A percentile compares a stretch with the other conserved stretches of the same genome.
phyloP scores from a whole-genome alignment of 2,797 vertebrate species.

The Pseudochaenichthys georgianus region DNA sequence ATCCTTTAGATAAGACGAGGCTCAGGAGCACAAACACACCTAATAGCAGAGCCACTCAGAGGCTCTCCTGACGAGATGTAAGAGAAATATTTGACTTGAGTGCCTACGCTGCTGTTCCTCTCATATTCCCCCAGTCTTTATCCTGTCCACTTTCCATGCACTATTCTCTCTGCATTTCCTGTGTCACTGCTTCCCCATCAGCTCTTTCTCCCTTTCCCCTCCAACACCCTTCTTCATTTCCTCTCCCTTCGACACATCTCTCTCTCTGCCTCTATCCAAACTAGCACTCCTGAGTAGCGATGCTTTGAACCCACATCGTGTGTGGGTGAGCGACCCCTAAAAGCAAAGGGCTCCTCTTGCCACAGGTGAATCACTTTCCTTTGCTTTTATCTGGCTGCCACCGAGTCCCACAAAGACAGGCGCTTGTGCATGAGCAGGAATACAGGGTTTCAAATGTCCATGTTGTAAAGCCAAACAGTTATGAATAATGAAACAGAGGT shows the following conservation, averaged over 20 bases:
- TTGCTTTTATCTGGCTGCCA: slow-evolving; percentile 69
- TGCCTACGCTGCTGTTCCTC: slow-evolving; percentile 57
- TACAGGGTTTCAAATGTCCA: slow-evolving; percentile 60
- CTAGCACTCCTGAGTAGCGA: slow-evolving; percentile 37
- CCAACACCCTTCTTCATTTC: slow-evolving; percentile 46
- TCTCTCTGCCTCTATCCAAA: slow-evolving; percentile 18
- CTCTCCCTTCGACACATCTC: neutral
- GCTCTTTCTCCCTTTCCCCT: slow-evolving; percentile 25
- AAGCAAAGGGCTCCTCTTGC: slow-evolving; percentile 68
- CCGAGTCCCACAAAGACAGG: slow-evolving; percentile 50
- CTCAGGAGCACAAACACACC: slow-evolving; percentile 54
- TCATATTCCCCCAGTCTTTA: slow-evolving; percentile 25
- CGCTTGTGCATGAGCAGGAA: slow-evolving; percentile 53
- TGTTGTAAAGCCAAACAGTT: slow-evolving; percentile 55
- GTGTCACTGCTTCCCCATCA: slow-evolving; percentile 51
- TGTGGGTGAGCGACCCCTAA: slow-evolving; percentile 71
- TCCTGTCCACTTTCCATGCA: slow-evolving; percentile 45
- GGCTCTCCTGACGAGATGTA: slow-evolving; percentile 60
- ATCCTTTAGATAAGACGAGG: slow-evolving; percentile 40
- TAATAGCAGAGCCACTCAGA: slow-evolving; percentile 61
- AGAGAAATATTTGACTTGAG: slow-evolving; percentile 69
- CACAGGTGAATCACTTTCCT: slow-evolving; percentile 78
- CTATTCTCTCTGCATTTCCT: slow-evolving; percentile 66
- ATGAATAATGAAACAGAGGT: slow-evolving; percentile 75
- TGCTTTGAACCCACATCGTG: slow-evolving; percentile 66